Conservation (phyloP, 2,113 vertebrate species). For the Potamarius usumacintae region DNA sequence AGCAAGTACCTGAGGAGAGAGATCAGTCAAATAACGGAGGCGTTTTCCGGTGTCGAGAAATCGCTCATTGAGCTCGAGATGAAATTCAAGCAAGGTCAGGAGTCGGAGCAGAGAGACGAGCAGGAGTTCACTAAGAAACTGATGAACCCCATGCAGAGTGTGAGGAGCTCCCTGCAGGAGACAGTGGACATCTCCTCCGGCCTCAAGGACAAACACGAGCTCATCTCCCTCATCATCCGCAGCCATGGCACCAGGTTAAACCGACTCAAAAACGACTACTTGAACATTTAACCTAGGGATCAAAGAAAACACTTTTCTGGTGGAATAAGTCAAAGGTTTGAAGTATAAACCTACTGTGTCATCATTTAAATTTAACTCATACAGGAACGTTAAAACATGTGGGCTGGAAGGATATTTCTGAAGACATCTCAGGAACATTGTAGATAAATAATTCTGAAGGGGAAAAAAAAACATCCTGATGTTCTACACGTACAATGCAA, state of each 20-base stretch:
- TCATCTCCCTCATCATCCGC: constrained; percentile 87
- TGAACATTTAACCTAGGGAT: constrained; percentile 67
- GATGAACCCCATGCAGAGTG: constrained; percentile 81
- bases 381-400: neutral
- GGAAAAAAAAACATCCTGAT: too few relatives aligned
- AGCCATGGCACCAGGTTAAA: constrained; percentile 89
- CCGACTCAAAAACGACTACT: constrained; percentile 85
- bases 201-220: constrained; percentile 89
- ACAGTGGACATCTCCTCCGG: constrained; percentile 83
- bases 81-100: constrained; percentile 91
- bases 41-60: constrained; percentile 86
- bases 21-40: constrained; percentile 85
- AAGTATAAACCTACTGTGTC: neutral
- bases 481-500: neutral
- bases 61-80: constrained; percentile 89
- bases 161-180: constrained; percentile 78
- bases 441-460: neutral
- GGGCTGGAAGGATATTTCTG: neutral
- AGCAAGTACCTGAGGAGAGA: constrained; percentile 86
- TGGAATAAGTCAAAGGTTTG: neutral
- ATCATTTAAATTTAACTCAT: neutral
- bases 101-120: constrained; percentile 81
- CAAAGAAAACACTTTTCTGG: neutral
- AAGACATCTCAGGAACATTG: neutral
- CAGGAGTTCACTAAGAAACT: constrained; percentile 80